Percentiles rank a stretch among this genome's conserved stretches.
These are phyloP conservation scores for Umimayanthus chanpuru DNA, from an alignment of 92 coral and sea anemone genomes.

Conservation along the genomic window DNA sequence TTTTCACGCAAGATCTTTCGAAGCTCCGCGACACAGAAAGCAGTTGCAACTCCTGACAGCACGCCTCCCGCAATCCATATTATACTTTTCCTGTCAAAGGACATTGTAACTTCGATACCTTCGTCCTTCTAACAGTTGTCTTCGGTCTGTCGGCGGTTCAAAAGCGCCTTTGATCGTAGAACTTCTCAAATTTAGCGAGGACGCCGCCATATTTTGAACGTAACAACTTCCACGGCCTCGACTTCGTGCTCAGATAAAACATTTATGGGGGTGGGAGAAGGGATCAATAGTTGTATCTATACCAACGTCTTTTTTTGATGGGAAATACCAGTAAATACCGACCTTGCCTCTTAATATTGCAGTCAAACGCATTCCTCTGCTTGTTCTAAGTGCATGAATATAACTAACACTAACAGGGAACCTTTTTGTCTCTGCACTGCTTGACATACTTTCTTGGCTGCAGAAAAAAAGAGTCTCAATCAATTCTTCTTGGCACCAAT, in stretches of 20 bases:
- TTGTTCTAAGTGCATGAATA: no score
- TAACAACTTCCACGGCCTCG: conserved; percentile 4
- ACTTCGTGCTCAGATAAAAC: neutral
- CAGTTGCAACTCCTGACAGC: conserved; percentile 81
- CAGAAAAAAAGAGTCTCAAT: no score
- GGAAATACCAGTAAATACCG: no score
- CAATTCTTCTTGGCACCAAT: no score
- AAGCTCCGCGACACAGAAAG: conserved; percentile 74
- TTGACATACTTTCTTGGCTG: no score
- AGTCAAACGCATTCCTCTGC: no score
- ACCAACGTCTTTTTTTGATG: no score
- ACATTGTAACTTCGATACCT: conserved; percentile 46
- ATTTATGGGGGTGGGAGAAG: neutral
- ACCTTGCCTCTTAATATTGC: no score
- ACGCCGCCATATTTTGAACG: conserved; percentile 48
- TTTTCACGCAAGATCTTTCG: conserved; percentile 76
- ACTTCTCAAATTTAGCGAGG: neutral
- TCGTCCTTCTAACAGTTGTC: neutral
- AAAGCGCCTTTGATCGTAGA: neutral
- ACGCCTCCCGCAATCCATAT: conserved; percentile 78
- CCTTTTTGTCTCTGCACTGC: no score
- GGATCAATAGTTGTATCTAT: no score
- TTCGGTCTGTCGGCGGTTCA: neutral
- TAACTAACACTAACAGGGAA: no score
- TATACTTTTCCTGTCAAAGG: conserved; percentile 62